A percentile compares a stretch with the other conserved stretches of the same genome.
Evolutionary conservation across 2,797 vertebrate genomes (phyloP).

Genomic region (Cuculus canorus): DNA sequence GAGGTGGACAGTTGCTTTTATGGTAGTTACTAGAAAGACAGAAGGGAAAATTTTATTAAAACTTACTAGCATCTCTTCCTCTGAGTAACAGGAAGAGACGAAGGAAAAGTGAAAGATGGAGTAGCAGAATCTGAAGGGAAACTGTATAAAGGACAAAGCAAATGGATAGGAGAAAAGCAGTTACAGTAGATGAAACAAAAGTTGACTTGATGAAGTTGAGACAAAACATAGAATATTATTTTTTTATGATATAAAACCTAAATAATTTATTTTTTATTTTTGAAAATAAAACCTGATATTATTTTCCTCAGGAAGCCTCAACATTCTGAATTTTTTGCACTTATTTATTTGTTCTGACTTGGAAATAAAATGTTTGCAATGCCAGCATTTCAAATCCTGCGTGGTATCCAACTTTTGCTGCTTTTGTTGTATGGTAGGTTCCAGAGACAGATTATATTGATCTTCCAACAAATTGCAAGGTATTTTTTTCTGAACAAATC

Average conservation of each 20-base stretch:
- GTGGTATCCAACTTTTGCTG: constrained; percentile 1
- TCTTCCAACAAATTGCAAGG: background rate
- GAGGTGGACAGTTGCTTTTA: background rate
- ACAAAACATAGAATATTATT: background rate
- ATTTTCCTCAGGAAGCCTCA: background rate
- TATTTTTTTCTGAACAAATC: background rate
- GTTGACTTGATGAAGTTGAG: background rate
- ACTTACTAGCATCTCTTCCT: background rate
- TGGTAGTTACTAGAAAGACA: background rate
- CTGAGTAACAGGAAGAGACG: background rate
- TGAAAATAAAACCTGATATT: background rate
- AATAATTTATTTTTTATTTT: background rate
- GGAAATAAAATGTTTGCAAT: background rate
- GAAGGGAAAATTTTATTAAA: background rate
- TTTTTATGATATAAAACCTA: background rate
- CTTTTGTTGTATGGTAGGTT: background rate
- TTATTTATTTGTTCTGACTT: background rate
- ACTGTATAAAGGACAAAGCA: background rate
- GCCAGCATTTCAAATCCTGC: background rate
- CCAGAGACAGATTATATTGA: background rate
- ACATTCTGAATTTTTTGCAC: background rate
- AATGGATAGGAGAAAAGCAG: background rate
- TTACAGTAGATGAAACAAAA: background rate
- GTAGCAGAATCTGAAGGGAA: background rate
- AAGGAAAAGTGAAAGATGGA: background rate